Conservation (phyloP, 1,140 invertebrate species). For the Hypothenemus hampei region DNA sequence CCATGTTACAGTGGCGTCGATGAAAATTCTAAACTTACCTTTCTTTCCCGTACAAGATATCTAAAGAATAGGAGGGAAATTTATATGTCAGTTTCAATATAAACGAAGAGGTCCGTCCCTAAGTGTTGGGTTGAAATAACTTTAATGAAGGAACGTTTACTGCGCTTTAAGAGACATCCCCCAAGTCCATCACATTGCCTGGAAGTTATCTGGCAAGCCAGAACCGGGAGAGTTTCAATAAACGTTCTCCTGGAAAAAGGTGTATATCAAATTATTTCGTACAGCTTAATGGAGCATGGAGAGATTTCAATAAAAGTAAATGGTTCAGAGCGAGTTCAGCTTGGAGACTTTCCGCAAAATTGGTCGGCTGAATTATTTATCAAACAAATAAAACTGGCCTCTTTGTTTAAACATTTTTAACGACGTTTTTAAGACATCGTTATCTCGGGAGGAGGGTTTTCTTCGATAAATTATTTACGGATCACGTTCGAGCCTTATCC, state of each 20-base stretch:
- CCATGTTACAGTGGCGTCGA: background rate
- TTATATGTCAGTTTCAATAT: no score
- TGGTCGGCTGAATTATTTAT: no score
- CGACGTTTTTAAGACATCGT: background rate
- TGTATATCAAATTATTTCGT: slow-evolving; percentile 3
- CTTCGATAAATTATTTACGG: background rate
- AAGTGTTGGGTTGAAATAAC: background rate
- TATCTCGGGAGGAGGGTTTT: background rate
- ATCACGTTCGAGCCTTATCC: background rate
- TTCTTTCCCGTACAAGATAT: no score
- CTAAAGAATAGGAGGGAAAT: no score
- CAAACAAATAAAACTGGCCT: background rate
- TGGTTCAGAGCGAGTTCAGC: no score
- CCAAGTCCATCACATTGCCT: no score
- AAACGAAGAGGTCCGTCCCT: background rate
- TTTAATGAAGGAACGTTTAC: background rate
- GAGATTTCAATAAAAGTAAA: no score
- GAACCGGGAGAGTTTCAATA: background rate
- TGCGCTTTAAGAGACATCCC: background rate
- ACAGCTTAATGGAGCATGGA: background rate
- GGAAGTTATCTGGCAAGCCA: background rate
- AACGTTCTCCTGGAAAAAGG: background rate
- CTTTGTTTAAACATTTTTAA: background rate
- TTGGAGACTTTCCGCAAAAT: no score
- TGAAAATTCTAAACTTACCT: no score